Base-by-base conservation (phyloP, 2,888 invertebrate genomes). In the Lysandra bellargus region DNA sequence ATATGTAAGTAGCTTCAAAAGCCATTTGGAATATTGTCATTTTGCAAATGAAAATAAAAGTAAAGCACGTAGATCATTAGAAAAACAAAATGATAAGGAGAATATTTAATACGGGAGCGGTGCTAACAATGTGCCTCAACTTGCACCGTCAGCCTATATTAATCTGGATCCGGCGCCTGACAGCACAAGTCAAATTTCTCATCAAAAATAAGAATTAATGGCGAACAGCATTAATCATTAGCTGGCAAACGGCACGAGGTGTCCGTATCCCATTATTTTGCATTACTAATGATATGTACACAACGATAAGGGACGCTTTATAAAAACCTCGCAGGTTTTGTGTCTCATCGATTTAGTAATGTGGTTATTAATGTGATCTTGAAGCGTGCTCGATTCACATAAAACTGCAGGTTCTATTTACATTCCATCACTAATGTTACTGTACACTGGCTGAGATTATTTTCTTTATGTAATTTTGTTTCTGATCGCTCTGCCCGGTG, bases 131-230 rank as follows among this genome's bases (percentile, higher is more conserved):
- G 89, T 89, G 89, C 87, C 87, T 86, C 87, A 94, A 94, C 87
- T 92, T 94, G 94, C 94, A 91, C 83, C 91, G 94, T 94, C 94
- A 94, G 92, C 92, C 88, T 88, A 87, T 93, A 93, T 94, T 92
- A 94, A 94, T 94, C 93, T 93, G 91, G 91, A 90, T 93, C 92
- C 91, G 92, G 90, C 90, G 90, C 85, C 91, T 92, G 93, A 93
- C 93, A 92, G 93, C 91, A 88, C 89, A 92, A 94, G 94, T 94
- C 94, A 92, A 94, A 93, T 93, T 94, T 94, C 94, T 94, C 94
- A 93, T 94, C 93, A 93, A 92, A 94, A 94, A 94, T 94, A 93
- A 93, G 93, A 94, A 94, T 94, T 94, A 94, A 94, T 94, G 94
- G 90, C 87, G 91, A 91, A 89, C 90, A 88, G 90, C 94, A 94